These are phyloP conservation scores for Andrena dorsata DNA, from an alignment of 2,888 invertebrate genomes.

Conservation along the genomic window DNA sequence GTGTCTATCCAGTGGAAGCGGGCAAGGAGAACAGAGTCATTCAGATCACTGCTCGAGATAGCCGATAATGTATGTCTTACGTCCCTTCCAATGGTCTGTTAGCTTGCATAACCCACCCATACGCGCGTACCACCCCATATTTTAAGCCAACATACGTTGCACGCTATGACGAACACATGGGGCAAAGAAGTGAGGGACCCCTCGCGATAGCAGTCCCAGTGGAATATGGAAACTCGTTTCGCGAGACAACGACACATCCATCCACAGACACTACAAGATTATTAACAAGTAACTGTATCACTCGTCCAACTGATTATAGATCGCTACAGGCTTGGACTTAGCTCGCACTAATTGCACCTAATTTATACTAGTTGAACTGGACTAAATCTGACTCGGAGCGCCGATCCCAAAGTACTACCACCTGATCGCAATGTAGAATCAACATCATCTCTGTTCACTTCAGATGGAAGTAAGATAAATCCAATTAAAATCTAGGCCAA, in stretches of 20 bases:
- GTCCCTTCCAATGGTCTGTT: conserved; percentile 51
- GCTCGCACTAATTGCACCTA: no score
- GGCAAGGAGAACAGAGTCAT: conserved; percentile 55
- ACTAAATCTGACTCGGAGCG: no score
- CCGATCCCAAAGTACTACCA: no score
- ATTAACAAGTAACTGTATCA: background rate
- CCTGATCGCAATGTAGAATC: no score
- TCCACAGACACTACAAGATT: background rate
- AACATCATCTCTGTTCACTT: no score
- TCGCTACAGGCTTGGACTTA: no score
- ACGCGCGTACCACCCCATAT: conserved; percentile 33
- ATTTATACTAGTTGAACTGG: no score
- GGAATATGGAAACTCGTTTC: conserved; percentile 15
- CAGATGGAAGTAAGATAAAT: no score
- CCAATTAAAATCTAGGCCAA: no score
- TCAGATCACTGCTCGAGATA: conserved; percentile 58
- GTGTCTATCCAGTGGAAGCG: conserved; percentile 25
- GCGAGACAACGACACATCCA: background rate
- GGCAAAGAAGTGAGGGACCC: conserved; percentile 32
- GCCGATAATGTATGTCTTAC: conserved; percentile 41
- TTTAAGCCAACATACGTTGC: conserved; percentile 42
- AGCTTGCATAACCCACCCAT: conserved; percentile 53
- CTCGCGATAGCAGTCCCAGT: conserved; percentile 18
- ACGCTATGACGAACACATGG: conserved; percentile 10
- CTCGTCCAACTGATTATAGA: background rate